Evolutionary conservation across 2,113 vertebrate species (phyloP), one percentile per base, ranked within the genome.

Genomic region (Arothron firmamentum): DNA sequence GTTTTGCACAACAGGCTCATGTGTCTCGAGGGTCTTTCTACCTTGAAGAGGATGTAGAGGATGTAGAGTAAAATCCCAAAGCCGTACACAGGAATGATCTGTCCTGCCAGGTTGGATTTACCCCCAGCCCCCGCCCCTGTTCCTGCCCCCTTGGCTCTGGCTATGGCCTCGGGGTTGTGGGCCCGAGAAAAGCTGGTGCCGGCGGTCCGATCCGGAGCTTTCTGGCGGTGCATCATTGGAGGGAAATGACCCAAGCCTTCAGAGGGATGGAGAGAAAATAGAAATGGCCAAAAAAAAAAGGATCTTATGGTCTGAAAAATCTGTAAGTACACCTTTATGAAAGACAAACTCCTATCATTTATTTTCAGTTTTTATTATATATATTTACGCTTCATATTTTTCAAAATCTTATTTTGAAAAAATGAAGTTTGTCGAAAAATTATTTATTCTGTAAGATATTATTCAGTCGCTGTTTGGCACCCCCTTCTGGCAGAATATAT

Each of bases 61-160:
- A 99, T 96, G 83, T 99, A 99, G 13, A 99, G 84, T 68, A 99
- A 90, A 72, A 99, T 97, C 19, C 94, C 97, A 56, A 99, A 98
- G 65, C 96, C 96, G 67, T 99, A 99, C 63, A 99, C 93, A 0
- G 96, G 96, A 70, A 99, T 96, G 73, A 99, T 96, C 77, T 97
- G 96, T 7, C 93, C 94, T 18, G 98, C 92, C n/a, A 99, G 91
- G 78, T 95, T 94, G 87, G 94, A 93, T 56, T 94, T 92, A 16
- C 86, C 84, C 3, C 85, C 81, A 0, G 75, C 51, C 11, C 84
- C 85, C 0, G 75, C 65, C 21, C 84, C 86, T 0, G 82, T 80
- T 41, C 85, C 83, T 2, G 82, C 82, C 18, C 91, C 93, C 66
- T 93, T 97, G 43, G 92, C 90, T 66, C 94, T 93, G 80, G 92